Evolutionary conservation across 2,113 vertebrate species (phyloP).

Genomic region (Gobio gobio): DNA sequence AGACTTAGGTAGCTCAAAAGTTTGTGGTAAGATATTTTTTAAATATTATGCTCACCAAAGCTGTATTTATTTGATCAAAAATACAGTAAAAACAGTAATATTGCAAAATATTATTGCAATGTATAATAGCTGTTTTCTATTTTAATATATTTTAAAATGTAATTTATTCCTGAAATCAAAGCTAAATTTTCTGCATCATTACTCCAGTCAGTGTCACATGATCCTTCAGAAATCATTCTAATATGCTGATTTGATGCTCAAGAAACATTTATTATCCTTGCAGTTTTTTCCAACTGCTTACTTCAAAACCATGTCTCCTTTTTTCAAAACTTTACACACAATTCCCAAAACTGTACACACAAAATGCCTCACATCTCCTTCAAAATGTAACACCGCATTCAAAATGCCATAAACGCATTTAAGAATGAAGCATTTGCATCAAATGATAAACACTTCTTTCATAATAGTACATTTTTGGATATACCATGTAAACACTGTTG

Average conservation of each 20-base stretch:
- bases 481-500: too few relatives aligned
- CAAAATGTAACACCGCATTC: too few relatives aligned
- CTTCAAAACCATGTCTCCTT: too few relatives aligned
- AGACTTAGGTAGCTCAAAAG: not conserved
- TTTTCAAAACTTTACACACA: too few relatives aligned
- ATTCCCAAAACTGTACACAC: too few relatives aligned
- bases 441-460: too few relatives aligned
- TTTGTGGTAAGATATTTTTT: not conserved
- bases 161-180: not conserved
- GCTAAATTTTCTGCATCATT: not conserved
- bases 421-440: too few relatives aligned
- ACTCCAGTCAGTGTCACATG: not conserved
- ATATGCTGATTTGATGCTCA: not conserved
- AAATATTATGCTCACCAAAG: not conserved
- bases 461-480: too few relatives aligned
- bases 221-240: not conserved
- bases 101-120: not conserved
- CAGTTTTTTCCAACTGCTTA: too few relatives aligned
- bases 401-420: too few relatives aligned
- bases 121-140: not conserved
- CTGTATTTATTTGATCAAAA: not conserved
- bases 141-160: not conserved
- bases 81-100: not conserved
- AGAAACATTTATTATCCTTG: not conserved
- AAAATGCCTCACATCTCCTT: too few relatives aligned